Evolutionary conservation across 2,113 vertebrate genomes (phyloP).

Genomic region (Gallinago media): DNA sequence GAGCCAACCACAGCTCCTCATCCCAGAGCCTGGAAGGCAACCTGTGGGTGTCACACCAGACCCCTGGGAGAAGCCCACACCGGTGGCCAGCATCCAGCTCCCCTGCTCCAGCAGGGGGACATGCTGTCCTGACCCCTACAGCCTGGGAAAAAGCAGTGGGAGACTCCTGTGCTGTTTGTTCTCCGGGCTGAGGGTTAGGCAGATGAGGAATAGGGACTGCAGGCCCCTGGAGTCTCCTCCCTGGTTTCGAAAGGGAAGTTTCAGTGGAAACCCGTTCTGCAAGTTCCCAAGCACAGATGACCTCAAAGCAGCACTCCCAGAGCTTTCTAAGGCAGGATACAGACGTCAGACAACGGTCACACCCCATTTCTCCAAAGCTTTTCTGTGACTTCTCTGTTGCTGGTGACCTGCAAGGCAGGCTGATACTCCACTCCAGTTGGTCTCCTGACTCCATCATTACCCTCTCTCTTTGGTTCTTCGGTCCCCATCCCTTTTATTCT

Average conservation of each 20-base stretch:
- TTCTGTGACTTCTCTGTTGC: neutral
- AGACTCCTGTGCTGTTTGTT: neutral
- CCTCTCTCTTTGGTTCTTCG: neutral
- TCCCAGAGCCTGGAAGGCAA: neutral
- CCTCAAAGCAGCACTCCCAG: neutral
- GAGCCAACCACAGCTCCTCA: neutral
- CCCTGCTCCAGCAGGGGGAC: neutral
- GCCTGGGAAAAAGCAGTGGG: accelerated
- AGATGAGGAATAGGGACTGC: neutral
- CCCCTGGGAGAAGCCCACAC: accelerated
- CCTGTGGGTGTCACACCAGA: accelerated
- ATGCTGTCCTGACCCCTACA: accelerated
- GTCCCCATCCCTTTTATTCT: neutral
- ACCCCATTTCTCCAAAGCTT: neutral
- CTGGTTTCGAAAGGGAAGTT: constrained; percentile 24
- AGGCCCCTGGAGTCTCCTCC: neutral
- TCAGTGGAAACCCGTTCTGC: constrained; percentile 36
- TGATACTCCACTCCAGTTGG: neutral
- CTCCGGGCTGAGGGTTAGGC: accelerated
- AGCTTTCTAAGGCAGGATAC: neutral
- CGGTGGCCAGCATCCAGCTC: accelerated
- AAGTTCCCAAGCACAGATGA: neutral
- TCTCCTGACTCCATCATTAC: neutral
- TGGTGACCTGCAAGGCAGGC: neutral
- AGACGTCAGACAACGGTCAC: accelerated